Percentiles rank a stretch among this genome's conserved stretches.
Conservation (phyloP, 2,797 vertebrate genomes). For the Margarornis squamiger region DNA sequence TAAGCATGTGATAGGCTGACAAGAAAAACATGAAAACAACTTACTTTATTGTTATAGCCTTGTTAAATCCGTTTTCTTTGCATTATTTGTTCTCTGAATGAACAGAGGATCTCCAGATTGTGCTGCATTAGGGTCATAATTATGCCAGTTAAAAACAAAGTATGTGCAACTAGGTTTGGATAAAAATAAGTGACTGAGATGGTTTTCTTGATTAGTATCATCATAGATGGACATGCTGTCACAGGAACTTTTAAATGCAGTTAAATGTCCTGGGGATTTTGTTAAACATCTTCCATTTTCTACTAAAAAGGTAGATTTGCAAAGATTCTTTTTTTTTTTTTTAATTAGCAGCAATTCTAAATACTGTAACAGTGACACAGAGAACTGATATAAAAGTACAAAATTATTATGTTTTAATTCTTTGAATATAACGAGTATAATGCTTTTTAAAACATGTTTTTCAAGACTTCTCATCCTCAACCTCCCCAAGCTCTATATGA, state of each 20-base stretch:
- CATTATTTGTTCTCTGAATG: background rate
- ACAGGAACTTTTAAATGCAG: background rate
- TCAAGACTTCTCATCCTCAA: background rate
- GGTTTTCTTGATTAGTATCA: background rate
- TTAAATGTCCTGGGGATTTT: background rate
- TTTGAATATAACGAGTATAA: background rate
- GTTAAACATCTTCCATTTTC: background rate
- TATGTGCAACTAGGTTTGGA: background rate
- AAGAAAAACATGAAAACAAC: background rate
- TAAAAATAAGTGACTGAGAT: background rate
- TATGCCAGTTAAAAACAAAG: background rate
- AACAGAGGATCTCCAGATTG: background rate
- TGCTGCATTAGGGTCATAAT: background rate
- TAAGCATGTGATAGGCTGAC: background rate
- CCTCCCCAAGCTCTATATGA: background rate
- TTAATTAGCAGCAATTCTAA: background rate
- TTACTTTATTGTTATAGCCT: background rate
- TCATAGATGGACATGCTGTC: background rate
- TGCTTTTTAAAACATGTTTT: background rate
- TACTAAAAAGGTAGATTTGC: background rate
- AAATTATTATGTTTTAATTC: background rate
- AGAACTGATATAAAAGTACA: background rate
- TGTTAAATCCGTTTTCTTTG: background rate
- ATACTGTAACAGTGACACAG: background rate
- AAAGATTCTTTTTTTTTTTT: background rate